Percentiles rank a stretch among this genome's conserved stretches.
These are phyloP conservation scores for Cheilinus undulatus DNA, from an alignment of 2,113 vertebrate species.

Conservation along the genomic window DNA sequence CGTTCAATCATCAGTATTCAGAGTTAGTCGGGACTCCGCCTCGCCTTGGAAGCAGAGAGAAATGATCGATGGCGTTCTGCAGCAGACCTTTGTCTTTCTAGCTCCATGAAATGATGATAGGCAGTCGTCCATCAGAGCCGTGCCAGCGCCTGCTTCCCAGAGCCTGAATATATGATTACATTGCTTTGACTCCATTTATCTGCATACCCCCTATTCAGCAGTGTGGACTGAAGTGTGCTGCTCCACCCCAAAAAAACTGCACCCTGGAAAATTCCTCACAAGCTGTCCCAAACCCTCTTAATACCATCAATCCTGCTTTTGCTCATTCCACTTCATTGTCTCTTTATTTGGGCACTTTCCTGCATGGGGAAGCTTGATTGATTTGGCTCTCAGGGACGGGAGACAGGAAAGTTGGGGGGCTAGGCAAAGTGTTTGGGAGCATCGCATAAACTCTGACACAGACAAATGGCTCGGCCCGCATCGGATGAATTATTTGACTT, in stretches of 20 bases:
- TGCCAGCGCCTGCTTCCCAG: slow-evolving; percentile 26
- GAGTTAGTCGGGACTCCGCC: slow-evolving; percentile 9
- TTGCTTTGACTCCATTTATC: slow-evolving; percentile 63
- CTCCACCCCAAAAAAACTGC: slow-evolving; percentile 38
- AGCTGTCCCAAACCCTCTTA: slow-evolving; percentile 68
- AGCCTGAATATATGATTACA: slow-evolving; percentile 57
- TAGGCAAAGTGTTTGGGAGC: slow-evolving; percentile 78
- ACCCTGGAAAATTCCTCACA: slow-evolving; percentile 58
- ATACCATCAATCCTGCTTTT: slow-evolving; percentile 80
- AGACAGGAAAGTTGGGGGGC: slow-evolving; percentile 78
- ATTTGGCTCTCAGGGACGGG: slow-evolving; percentile 73
- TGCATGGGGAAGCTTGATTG: slow-evolving; percentile 83
- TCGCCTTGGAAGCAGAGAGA: slow-evolving; percentile 9
- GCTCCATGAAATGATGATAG: slow-evolving; percentile 46
- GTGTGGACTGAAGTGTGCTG: slow-evolving; percentile 32
- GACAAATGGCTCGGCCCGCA: slow-evolving; percentile 72
- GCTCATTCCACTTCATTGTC: slow-evolving; percentile 83
- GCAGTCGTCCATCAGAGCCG: slow-evolving; percentile 59
- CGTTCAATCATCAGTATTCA: slow-evolving; percentile 7
- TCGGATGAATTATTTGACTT: slow-evolving; percentile 75
- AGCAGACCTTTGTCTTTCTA: slow-evolving; percentile 54
- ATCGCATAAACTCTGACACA: slow-evolving; percentile 78
- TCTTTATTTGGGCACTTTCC: slow-evolving; percentile 81
- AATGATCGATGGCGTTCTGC: slow-evolving; percentile 48
- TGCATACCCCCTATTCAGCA: slow-evolving; percentile 66